Evolutionary conservation across 2,888 invertebrate species (phyloP).

Genomic region (Xanthia togata): DNA sequence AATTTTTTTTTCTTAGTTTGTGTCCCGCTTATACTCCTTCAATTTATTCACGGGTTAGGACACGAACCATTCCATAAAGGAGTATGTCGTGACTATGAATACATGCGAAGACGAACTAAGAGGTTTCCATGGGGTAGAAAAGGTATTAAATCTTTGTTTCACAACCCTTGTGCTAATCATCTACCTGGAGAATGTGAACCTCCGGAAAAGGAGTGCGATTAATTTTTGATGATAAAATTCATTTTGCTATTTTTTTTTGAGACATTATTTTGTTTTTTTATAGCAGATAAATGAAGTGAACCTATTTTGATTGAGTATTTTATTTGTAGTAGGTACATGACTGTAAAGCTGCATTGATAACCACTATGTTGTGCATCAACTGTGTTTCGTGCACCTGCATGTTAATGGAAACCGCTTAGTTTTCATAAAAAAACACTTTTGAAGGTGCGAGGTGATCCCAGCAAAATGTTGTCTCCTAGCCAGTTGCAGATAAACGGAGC

Average conservation of each 20-base stretch:
- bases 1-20: slow-evolving; percentile 76
- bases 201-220: slow-evolving; percentile 76
- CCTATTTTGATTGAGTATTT: background rate
- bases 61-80: slow-evolving; percentile 71
- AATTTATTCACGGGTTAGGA: slow-evolving; percentile 69
- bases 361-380: background rate
- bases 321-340: background rate
- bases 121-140: slow-evolving; percentile 98
- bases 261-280: background rate
- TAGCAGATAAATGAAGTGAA: background rate
- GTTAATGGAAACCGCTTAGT: too few relatives aligned
- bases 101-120: slow-evolving; percentile 94
- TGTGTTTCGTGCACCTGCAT: background rate
- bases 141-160: slow-evolving; percentile 93
- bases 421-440: background rate
- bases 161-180: slow-evolving; percentile 93
- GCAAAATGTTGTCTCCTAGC: background rate
- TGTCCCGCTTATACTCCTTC: slow-evolving; percentile 79
- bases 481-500: too few relatives aligned
- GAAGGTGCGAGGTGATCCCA: background rate
- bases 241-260: background rate
- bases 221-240: slow-evolving; percentile 32
- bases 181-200: slow-evolving; percentile 82
- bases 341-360: too few relatives aligned
- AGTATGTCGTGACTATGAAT: slow-evolving; percentile 91